Conservation (phyloP, 2,888 invertebrate genomes). For the Volucella inflata region DNA sequence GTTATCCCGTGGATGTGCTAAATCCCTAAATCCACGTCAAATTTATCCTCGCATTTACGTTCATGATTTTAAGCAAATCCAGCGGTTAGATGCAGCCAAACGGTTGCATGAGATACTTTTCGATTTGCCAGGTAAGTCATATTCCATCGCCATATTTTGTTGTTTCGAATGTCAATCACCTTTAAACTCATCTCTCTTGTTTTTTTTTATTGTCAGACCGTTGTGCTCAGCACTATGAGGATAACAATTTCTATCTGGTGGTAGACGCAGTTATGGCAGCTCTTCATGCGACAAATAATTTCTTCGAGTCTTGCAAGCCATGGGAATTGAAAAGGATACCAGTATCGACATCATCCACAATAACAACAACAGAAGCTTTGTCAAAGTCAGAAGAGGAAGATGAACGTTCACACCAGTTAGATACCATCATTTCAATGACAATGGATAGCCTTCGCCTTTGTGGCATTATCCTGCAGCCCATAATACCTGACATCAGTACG, state of each 20-base stretch:
- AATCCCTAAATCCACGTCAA: conserved; percentile 90
- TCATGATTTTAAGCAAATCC: conserved; percentile 84
- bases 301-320: conserved; percentile 93
- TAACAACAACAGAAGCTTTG: conserved; percentile 1
- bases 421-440: conserved; percentile 91
- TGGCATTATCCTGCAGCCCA: conserved; percentile 92
- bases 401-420: conserved; percentile 86
- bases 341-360: conserved; percentile 33
- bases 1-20: conserved; percentile 90
- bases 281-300: conserved; percentile 91
- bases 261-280: conserved; percentile 90
- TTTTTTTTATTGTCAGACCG: conserved; percentile 83
- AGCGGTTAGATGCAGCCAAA: conserved; percentile 84
- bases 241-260: conserved; percentile 92
- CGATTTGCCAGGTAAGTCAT: conserved; percentile 85
- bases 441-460: conserved; percentile 93
- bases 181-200: conserved; percentile 23
- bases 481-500: conserved; percentile 90
- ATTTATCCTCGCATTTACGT: conserved; percentile 87
- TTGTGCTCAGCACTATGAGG: conserved; percentile 88
- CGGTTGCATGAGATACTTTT: conserved; percentile 86
- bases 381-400: conserved; percentile 80
- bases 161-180: conserved; percentile 58
- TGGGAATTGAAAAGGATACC: conserved; percentile 91
- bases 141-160: conserved; percentile 59